Base-by-base conservation (phyloP, 2,113 vertebrate genomes). In the Sceloporus undulatus region DNA sequence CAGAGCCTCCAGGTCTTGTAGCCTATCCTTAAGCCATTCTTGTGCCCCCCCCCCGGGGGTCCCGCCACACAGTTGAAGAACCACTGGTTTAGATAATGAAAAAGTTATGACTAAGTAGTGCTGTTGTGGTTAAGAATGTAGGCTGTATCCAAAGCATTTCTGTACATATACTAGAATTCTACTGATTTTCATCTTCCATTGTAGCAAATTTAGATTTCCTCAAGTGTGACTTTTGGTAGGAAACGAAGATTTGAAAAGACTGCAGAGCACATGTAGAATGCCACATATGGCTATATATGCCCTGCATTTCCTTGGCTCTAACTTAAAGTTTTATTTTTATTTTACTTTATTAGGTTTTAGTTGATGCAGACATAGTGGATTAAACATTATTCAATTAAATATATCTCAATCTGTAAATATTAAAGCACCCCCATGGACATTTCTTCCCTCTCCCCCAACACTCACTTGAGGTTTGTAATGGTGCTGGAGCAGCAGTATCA, bases 381-480 rank as follows among this genome's bases (percentile, higher is more conserved):
- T 29, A 77, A 21, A 48, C 2, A 21, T 54, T 79, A 23, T 25
- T 40, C 7, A 16, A 8, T 8, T 81, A n/a, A 27, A 54, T 2
- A 11, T 10, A 23, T 8, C 9, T 52, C 68, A 76, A 1, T 29
- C 54, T 42, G 5, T 40, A 62, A 9, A 34, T 34, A 9, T 62
- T 38, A n/a, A 71, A 19, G 29, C 29, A n/a, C 13, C 9, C 16
- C 0, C 21, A 76, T 10, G 18, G 19, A 56, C 7, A 29, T 19
- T 80, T 3, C 56, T 62, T 42, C 56, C 23, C 5, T n/a, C n/a
- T 9, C 25, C 4, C 2, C 42, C n/a, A 21, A 11, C 34, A 91
- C 94, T 92, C 83, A 95, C 95, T 91, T 3, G 85, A 29, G 65
- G 95, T 82, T 77, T 95, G 92, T 29, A 90, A 16, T 40, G 25